These are phyloP conservation scores for Temnothorax rugatulus DNA, from an alignment of 2,888 invertebrate species.

Conservation along the genomic window DNA sequence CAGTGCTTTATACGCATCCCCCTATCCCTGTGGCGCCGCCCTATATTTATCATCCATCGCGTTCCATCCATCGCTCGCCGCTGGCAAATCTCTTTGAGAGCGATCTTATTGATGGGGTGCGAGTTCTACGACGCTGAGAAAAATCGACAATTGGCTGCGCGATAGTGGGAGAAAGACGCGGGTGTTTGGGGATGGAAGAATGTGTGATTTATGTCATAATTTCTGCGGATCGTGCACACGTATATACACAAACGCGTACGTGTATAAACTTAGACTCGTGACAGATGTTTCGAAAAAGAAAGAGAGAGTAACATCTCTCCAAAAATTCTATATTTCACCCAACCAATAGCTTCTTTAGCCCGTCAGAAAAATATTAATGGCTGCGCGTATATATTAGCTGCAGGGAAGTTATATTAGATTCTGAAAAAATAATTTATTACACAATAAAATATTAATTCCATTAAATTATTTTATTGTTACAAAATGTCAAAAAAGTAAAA, in stretches of 20 bases:
- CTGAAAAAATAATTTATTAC: background rate
- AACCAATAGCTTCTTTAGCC: background rate
- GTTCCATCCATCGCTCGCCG: conserved; percentile 65
- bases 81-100: conserved; percentile 75
- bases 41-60: conserved; percentile 71
- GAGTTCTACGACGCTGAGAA: conserved; percentile 61
- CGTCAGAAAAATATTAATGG: background rate
- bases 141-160: conserved; percentile 72
- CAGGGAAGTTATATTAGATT: background rate
- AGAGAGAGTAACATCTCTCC: conserved; percentile 42
- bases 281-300: conserved; percentile 48
- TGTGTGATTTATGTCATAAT: conserved; percentile 75
- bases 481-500: background rate
- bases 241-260: background rate
- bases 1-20: conserved; percentile 66
- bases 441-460: conserved; percentile 6
- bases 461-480: background rate
- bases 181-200: conserved; percentile 20
- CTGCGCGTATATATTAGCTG: background rate
- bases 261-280: background rate
- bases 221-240: conserved; percentile 17
- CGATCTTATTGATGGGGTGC: conserved; percentile 75
- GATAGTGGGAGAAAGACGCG: conserved; percentile 11
- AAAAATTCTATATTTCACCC: background rate
- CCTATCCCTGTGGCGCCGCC: conserved; percentile 15